These are phyloP conservation scores for Electrophaes corylata DNA, from an alignment of 2,888 invertebrate species.

Conservation along the genomic window DNA sequence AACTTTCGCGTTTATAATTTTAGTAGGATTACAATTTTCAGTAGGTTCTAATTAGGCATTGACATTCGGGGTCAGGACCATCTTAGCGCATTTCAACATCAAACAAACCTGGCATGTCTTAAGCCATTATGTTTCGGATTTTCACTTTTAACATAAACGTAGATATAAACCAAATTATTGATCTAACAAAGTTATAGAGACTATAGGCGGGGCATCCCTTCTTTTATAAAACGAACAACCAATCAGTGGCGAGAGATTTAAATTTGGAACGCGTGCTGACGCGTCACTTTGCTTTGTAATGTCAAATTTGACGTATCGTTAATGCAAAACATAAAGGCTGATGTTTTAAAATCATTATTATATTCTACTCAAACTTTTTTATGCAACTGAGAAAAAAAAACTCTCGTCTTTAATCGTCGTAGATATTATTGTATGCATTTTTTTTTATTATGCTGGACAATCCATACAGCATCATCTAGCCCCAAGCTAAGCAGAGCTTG, in stretches of 20 bases:
- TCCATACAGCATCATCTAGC: too few relatives aligned
- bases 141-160: constrained; percentile 26
- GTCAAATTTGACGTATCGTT: constrained; percentile 70
- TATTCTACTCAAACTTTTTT: too few relatives aligned
- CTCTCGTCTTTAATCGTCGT: too few relatives aligned
- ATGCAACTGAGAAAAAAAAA: too few relatives aligned
- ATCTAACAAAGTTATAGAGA: constrained; percentile 28
- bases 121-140: constrained; percentile 6
- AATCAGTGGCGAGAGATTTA: constrained; percentile 54
- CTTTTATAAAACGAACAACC: constrained; percentile 47
- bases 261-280: constrained; percentile 72
- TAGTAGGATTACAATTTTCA: too few relatives aligned
- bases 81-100: background rate
- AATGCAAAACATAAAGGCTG: constrained; percentile 64
- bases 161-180: constrained; percentile 21
- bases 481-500: too few relatives aligned
- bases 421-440: too few relatives aligned
- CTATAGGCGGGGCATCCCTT: constrained; percentile 50
- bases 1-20: too few relatives aligned
- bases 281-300: constrained; percentile 60
- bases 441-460: too few relatives aligned
- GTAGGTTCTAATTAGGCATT: too few relatives aligned
- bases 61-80: background rate
- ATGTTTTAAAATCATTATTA: too few relatives aligned
- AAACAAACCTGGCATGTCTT: constrained; percentile 11